Percentiles rank a stretch among this genome's conserved stretches.
These are phyloP conservation scores for Chrysopilus asiliformis DNA, from an alignment of 2,888 invertebrate genomes.

Conservation along the genomic window DNA sequence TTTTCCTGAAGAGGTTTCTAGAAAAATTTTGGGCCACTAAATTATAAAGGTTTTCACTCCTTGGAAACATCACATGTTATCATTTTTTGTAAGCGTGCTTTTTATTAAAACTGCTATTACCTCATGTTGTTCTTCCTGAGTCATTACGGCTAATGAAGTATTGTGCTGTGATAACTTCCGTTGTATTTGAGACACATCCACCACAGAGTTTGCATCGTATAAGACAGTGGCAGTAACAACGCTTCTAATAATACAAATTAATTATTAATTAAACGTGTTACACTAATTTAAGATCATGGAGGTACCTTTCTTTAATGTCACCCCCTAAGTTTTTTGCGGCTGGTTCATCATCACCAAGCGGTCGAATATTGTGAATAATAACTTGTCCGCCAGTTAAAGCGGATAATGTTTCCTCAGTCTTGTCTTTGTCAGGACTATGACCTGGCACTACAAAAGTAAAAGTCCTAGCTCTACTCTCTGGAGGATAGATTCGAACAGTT, in stretches of 20 bases:
- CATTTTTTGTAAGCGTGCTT: background rate
- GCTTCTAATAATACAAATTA: no score
- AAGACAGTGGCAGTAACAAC: constrained; percentile 59
- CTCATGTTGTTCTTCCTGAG: constrained; percentile 25
- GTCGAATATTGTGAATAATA: constrained; percentile 58
- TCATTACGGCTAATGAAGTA: constrained; percentile 31
- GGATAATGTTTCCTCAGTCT: constrained; percentile 60
- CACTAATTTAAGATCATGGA: no score
- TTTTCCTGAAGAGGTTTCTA: no score
- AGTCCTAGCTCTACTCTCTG: constrained; percentile 58
- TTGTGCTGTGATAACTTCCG: constrained; percentile 42
- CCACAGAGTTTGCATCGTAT: constrained; percentile 49
- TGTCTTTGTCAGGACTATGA: constrained; percentile 54
- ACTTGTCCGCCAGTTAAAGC: constrained; percentile 70
- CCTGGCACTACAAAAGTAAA: constrained; percentile 75
- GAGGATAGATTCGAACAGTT: constrained; percentile 62
- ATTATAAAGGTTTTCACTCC: no score
- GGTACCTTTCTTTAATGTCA: constrained; percentile 45
- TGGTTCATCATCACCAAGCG: constrained; percentile 44
- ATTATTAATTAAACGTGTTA: no score
- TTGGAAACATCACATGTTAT: constrained; percentile 7
- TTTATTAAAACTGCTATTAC: constrained; percentile 20
- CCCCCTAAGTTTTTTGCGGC: constrained; percentile 42
- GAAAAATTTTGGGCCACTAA: no score
- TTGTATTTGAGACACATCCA: constrained; percentile 59